These are phyloP conservation scores for Galago senegalensis DNA, from an alignment of 2,797 vertebrate species.

Conservation along the genomic window DNA sequence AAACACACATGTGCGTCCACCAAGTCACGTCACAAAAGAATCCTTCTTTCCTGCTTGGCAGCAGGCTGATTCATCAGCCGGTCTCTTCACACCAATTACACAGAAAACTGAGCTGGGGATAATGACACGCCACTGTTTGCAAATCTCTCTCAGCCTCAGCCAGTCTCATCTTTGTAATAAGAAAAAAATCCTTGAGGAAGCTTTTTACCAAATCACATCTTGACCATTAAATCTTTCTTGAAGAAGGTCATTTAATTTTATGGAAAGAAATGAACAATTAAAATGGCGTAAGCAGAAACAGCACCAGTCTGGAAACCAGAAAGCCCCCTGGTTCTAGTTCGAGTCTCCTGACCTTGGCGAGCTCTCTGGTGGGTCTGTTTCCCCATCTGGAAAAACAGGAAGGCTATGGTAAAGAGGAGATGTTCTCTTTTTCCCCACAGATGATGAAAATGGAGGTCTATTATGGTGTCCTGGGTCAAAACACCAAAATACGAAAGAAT, in stretches of 20 bases:
- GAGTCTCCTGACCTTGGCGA: fast-evolving
- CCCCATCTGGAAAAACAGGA: background rate
- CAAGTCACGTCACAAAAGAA: background rate
- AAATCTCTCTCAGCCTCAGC: conserved; percentile 54
- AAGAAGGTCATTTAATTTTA: conserved; percentile 81
- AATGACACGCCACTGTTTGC: conserved; percentile 66
- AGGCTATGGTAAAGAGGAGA: fast-evolving
- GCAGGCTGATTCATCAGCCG: conserved; percentile 38
- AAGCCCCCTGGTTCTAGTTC: background rate
- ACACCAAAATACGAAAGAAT: background rate
- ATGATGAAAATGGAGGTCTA: background rate
- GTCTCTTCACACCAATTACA: conserved; percentile 70
- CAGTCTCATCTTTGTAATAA: conserved; percentile 69
- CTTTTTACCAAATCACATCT: conserved; percentile 79
- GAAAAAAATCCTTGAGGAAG: conserved; percentile 73
- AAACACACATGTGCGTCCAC: background rate
- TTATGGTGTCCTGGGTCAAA: background rate
- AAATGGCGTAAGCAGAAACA: conserved; percentile 47
- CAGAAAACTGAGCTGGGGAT: background rate
- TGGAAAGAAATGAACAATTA: conserved; percentile 79
- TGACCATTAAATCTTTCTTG: conserved; percentile 78
- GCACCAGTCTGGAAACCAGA: conserved; percentile 24
- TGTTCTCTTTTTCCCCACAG: background rate
- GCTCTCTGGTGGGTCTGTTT: background rate
- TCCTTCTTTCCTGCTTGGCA: background rate